These are phyloP conservation scores for Tragelaphus scriptus DNA, from an alignment of 2,113 vertebrate species.

Conservation along the genomic window DNA sequence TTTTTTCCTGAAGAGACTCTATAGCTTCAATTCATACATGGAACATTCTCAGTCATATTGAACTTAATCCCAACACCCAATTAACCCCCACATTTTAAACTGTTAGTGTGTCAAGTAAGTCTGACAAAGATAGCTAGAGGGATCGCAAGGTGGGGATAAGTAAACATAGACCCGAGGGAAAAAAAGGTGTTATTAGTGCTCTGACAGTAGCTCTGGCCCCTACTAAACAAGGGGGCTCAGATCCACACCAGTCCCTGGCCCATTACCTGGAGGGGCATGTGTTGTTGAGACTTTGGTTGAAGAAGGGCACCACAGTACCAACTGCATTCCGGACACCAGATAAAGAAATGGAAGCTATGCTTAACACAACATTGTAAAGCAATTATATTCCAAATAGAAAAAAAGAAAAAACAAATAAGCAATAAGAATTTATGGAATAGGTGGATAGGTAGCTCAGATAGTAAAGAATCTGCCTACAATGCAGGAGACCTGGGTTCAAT, in stretches of 20 bases:
- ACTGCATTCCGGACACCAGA: neutral
- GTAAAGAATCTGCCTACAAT: neutral
- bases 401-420: neutral
- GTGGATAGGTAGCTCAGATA: neutral
- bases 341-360: neutral
- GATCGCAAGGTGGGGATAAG: neutral
- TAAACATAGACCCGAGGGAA: neutral
- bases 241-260: neutral
- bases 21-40: neutral
- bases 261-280: neutral
- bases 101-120: neutral
- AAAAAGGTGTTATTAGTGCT: neutral
- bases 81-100: neutral
- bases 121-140: neutral
- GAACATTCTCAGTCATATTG: neutral
- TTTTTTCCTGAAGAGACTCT: neutral
- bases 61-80: neutral
- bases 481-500: neutral
- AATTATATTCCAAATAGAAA: neutral
- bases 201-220: neutral
- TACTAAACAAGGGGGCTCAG: neutral
- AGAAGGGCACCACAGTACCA: neutral
- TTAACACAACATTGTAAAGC: neutral
- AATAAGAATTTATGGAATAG: neutral
- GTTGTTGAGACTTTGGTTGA: neutral